Percentiles rank a stretch among this genome's conserved stretches.
Evolutionary conservation across 1,140 invertebrate species (phyloP).

Genomic region (Drosophila mayri): DNA sequence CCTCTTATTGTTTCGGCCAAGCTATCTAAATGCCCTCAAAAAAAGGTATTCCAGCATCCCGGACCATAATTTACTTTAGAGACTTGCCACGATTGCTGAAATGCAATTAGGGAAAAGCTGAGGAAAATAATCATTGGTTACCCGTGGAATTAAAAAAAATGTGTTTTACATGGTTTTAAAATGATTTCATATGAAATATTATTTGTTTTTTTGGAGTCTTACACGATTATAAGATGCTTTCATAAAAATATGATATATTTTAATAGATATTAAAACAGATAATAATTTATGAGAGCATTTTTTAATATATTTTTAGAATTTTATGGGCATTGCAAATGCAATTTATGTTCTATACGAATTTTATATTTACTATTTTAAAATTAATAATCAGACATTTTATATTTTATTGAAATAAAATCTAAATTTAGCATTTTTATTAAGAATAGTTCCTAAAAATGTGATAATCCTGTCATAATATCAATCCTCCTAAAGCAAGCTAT

Average conservation of each 20-base stretch:
- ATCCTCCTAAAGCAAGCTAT: no score
- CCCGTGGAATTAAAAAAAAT: background rate
- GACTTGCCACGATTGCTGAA: slow-evolving; percentile 5
- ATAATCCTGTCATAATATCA: background rate
- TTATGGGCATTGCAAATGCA: no score
- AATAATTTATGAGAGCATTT: no score
- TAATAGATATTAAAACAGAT: no score
- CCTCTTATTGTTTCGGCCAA: slow-evolving; percentile 72
- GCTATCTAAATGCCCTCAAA: slow-evolving; percentile 57
- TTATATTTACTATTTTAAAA: no score
- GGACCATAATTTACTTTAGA: slow-evolving; percentile 27
- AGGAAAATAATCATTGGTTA: background rate
- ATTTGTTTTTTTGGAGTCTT: no score
- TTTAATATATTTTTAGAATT: no score
- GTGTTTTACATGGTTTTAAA: background rate
- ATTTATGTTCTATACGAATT: no score
- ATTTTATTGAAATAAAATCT: background rate
- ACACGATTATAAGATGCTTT: no score
- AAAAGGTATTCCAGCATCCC: slow-evolving; percentile 57
- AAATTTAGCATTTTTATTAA: background rate
- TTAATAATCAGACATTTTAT: background rate
- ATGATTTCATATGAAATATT: background rate
- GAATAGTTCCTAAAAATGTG: background rate
- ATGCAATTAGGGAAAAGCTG: slow-evolving; percentile 1
- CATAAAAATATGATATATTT: no score